phyloP scores from a whole-genome alignment of 30 jellyfish, hydroid and myxozoan genomes.

The Cassiopea andromeda region DNA sequence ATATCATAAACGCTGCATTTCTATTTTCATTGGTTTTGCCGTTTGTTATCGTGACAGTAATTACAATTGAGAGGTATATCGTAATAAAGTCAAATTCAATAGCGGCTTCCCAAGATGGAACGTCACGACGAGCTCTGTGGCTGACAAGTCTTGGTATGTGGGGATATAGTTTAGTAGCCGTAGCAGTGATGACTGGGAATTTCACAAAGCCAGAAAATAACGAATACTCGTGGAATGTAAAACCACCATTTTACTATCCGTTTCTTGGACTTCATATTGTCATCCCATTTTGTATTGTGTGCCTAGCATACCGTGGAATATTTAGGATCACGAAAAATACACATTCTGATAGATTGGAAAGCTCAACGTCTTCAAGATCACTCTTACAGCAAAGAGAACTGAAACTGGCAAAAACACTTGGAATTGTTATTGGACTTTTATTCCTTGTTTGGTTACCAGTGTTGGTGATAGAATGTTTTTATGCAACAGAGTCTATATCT shows the following conservation, averaged over 20 bases:
- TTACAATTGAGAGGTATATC: slow-evolving; percentile 72
- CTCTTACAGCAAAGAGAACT: slow-evolving; percentile 46
- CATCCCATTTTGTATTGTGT: slow-evolving; percentile 44
- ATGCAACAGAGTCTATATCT: slow-evolving; percentile 59
- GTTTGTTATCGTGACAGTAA: slow-evolving; percentile 64
- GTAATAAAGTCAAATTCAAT: slow-evolving; percentile 33
- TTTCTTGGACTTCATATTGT: slow-evolving; percentile 68
- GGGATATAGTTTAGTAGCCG: slow-evolving; percentile 57
- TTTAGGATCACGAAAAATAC: slow-evolving; percentile 19
- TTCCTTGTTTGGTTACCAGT: slow-evolving; percentile 82
- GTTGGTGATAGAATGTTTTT: slow-evolving; percentile 72
- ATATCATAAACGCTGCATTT: slow-evolving; percentile 56
- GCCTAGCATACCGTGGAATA: slow-evolving; percentile 39
- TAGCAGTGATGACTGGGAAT: slow-evolving; percentile 54
- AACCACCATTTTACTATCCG: slow-evolving; percentile 56
- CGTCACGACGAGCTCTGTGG: slow-evolving; percentile 2
- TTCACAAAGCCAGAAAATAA: slow-evolving; percentile 30
- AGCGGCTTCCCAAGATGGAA: slow-evolving; percentile 7
- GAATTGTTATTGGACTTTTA: slow-evolving; percentile 69
- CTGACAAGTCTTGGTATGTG: slow-evolving; percentile 27
- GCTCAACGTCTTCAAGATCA: neutral
- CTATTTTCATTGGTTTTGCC: slow-evolving; percentile 78
- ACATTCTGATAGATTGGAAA: neutral
- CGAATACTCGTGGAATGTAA: slow-evolving; percentile 68
- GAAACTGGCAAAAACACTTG: slow-evolving; percentile 69